A percentile compares a stretch with the other conserved stretches of the same genome.
Evolutionary conservation across 2,888 invertebrate genomes (phyloP).

Genomic region (Orchesella flavescens): DNA sequence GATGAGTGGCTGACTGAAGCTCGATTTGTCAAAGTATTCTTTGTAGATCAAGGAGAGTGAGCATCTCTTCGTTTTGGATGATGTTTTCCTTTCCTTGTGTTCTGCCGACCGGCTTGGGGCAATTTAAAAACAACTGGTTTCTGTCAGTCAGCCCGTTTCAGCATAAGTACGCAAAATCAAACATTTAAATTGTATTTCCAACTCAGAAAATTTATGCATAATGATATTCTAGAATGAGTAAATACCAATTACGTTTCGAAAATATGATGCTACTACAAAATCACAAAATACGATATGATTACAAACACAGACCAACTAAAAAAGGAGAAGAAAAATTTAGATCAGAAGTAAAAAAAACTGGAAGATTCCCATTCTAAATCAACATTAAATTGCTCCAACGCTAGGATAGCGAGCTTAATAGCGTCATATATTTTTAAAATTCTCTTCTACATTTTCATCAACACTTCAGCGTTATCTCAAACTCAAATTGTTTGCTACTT

Average conservation of each 20-base stretch:
- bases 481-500: constrained; percentile 29
- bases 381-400: constrained; percentile 30
- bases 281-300: too few relatives aligned
- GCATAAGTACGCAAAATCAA: neutral
- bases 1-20: constrained; percentile 46
- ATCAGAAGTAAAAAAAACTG: constrained; percentile 6
- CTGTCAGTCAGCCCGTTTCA: neutral
- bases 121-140: constrained; percentile 1
- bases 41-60: constrained; percentile 1
- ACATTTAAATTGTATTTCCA: neutral
- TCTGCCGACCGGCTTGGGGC: constrained; percentile 14
- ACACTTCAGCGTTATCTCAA: constrained; percentile 13
- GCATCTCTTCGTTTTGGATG: neutral
- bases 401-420: constrained; percentile 33
- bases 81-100: neutral
- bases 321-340: neutral
- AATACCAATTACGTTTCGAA: neutral
- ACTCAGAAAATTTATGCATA: too few relatives aligned
- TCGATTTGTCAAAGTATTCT: constrained; percentile 44
- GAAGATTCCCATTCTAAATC: constrained; percentile 37
- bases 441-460: constrained; percentile 17
- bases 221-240: neutral
- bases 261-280: too few relatives aligned
- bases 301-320: neutral
- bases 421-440: constrained; percentile 43